Conservation (phyloP, 1,140 invertebrate species). For the Delia radicum region DNA sequence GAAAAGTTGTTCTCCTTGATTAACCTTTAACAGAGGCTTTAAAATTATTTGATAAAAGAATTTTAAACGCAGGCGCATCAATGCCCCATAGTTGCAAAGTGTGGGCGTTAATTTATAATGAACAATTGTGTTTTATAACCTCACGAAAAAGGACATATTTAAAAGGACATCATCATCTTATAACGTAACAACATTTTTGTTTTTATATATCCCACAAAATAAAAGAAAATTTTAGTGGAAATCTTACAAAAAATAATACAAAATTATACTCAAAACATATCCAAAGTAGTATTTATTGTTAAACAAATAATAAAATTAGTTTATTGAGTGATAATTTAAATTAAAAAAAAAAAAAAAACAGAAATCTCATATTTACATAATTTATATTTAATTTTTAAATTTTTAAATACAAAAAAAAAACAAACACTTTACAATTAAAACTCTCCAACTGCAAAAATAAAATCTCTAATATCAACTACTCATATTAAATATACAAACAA, state of each 20-base stretch:
- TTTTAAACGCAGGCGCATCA: not conserved
- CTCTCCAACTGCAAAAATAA: not conserved
- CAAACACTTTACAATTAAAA: slow-evolving; percentile 7
- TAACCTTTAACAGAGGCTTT: not conserved
- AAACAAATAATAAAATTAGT: not conserved
- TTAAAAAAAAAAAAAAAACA: not conserved
- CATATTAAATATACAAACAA: not conserved
- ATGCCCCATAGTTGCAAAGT: not conserved
- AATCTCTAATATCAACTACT: not conserved
- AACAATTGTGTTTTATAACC: not conserved
- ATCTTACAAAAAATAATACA: not conserved
- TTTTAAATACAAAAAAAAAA: slow-evolving; percentile 5
- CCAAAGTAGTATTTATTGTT: not conserved
- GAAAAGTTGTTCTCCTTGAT: not conserved
- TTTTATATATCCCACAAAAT: not conserved
- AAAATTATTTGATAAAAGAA: not conserved
- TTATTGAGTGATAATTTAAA: not conserved
- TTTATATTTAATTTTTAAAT: not conserved
- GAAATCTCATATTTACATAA: not conserved
- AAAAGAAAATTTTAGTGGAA: not conserved
- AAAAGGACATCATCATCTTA: not conserved
- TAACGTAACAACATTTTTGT: not conserved
- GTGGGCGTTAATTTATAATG: not conserved
- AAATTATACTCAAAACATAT: not conserved
- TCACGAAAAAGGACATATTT: not conserved